These are phyloP conservation scores for Sinocyclocheilus rhinocerous DNA, from an alignment of 2,113 vertebrate species.

Conservation along the genomic window DNA sequence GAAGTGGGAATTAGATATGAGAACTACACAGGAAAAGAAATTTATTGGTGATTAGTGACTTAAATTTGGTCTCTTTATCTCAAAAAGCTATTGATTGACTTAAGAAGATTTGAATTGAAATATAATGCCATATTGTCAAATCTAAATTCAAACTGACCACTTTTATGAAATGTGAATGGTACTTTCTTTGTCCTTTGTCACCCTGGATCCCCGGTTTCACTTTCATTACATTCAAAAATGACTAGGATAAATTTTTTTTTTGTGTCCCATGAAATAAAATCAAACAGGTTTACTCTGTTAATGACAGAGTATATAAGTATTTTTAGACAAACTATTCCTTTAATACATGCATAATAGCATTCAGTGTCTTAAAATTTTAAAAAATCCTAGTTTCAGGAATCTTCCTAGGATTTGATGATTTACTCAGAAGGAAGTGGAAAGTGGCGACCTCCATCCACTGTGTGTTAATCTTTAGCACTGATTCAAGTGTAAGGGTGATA, in stretches of 20 bases:
- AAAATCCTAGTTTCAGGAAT: neutral
- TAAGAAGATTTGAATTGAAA: neutral
- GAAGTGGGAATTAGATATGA: neutral
- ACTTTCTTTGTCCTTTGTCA: neutral
- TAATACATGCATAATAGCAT: conserved; percentile 10
- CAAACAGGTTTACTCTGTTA: neutral
- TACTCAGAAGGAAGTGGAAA: neutral
- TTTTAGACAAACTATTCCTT: neutral
- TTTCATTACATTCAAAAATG: neutral
- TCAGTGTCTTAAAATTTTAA: neutral
- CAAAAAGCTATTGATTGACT: neutral
- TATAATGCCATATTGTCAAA: neutral
- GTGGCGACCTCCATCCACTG: neutral
- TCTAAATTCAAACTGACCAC: neutral
- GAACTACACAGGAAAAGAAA: neutral
- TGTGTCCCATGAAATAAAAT: neutral
- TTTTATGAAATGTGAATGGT: neutral
- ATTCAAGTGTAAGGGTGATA: conserved; percentile 1
- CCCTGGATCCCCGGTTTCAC: neutral
- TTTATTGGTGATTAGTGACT: neutral
- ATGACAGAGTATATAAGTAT: neutral
- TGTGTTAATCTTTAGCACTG: conserved; percentile 40
- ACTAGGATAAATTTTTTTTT: neutral
- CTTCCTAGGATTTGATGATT: conserved; percentile 28
- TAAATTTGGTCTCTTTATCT: too few relatives aligned